Evolutionary conservation across 2,113 vertebrate genomes (phyloP).

Genomic region (Rhegmatorhina hoffmannsi): DNA sequence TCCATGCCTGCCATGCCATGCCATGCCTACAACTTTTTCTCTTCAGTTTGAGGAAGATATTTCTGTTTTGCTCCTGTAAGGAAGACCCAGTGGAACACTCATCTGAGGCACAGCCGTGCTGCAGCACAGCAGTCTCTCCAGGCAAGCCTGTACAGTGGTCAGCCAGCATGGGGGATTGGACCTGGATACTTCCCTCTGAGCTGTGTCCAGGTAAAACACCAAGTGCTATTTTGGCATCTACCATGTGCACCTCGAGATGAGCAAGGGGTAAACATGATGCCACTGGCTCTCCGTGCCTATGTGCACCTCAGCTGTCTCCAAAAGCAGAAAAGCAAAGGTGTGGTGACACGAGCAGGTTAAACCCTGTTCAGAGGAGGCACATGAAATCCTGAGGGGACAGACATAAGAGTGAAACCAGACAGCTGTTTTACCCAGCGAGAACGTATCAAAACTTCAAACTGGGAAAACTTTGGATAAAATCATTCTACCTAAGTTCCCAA

Average conservation of each 20-base stretch:
- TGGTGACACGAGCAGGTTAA: accelerated
- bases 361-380: accelerated
- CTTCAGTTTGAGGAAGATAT: not conserved
- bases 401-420: not conserved
- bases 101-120: accelerated
- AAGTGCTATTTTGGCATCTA: not conserved
- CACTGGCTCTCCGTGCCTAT: accelerated
- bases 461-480: not conserved
- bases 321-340: not conserved
- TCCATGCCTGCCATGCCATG: not conserved
- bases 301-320: not conserved
- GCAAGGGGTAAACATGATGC: accelerated
- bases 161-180: accelerated
- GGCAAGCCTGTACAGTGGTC: not conserved
- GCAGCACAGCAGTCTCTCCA: not conserved
- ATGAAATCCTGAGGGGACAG: not conserved
- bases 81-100: not conserved
- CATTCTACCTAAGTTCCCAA: not conserved
- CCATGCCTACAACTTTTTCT: not conserved
- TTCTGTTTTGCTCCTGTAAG: not conserved
- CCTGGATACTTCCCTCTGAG: not conserved
- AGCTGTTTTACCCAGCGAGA: not conserved
- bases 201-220: not conserved
- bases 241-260: accelerated
- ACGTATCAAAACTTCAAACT: not conserved